Conservation (phyloP, 2,888 invertebrate genomes). For the Antheraea yamamai region DNA sequence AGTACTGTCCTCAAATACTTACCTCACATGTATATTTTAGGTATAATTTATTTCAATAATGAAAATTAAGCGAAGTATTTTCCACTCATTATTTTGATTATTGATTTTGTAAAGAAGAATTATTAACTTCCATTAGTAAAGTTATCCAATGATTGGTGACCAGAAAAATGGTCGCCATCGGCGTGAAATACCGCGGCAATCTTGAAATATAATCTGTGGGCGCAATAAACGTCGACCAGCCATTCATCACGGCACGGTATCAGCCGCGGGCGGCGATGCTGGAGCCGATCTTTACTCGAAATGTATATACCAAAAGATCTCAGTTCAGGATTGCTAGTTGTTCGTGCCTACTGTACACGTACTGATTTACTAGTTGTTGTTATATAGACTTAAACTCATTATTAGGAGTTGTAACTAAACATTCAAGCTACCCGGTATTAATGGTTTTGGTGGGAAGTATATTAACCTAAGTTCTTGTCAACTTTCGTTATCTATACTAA, state of each 20-base stretch:
- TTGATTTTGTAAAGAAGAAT: not conserved
- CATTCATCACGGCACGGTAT: slow-evolving; percentile 36
- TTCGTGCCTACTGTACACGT: not conserved
- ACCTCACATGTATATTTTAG: no score
- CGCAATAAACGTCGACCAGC: slow-evolving; percentile 45
- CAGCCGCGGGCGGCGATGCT: not conserved
- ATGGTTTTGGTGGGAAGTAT: no score
- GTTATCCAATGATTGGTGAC: slow-evolving; percentile 6
- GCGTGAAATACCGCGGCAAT: slow-evolving; percentile 41
- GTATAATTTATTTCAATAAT: no score
- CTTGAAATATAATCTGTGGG: slow-evolving; percentile 53
- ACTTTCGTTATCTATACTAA: no score
- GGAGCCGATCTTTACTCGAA: not conserved
- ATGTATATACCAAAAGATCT: not conserved
- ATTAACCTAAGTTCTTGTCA: no score
- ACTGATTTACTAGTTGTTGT: not conserved
- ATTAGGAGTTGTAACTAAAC: not conserved
- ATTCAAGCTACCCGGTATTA: not conserved
- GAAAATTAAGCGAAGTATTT: no score
- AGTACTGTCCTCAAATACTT: no score
- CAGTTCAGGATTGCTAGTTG: not conserved
- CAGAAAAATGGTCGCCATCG: not conserved
- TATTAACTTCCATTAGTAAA: not conserved
- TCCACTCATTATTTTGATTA: not conserved
- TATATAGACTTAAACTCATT: not conserved